phyloP scores from a whole-genome alignment of 2,797 vertebrate genomes.

The Rhincodon typus region DNA sequence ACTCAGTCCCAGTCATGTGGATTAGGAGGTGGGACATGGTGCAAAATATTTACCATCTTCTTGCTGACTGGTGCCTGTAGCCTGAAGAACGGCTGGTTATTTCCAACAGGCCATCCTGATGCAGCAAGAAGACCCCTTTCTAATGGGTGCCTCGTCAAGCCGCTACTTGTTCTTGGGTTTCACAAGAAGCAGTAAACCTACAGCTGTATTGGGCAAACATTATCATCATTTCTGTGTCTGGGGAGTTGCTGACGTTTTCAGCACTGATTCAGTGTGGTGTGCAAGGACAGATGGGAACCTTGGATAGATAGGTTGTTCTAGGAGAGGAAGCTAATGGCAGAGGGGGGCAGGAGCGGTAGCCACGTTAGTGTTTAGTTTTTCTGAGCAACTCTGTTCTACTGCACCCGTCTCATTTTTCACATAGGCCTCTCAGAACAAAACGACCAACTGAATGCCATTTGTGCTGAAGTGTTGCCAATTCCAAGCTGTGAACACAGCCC shows the following conservation, averaged over 20 bases:
- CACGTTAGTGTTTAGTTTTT: background rate
- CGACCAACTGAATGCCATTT: background rate
- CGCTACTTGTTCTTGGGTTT: background rate
- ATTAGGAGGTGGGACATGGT: too few relatives aligned
- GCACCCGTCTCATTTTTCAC: background rate
- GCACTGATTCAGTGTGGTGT: background rate
- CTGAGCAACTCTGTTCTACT: background rate
- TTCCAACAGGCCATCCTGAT: background rate
- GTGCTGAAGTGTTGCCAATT: background rate
- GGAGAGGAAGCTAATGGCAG: background rate
- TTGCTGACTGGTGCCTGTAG: background rate
- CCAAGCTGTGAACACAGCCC: background rate
- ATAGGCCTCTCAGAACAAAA: background rate
- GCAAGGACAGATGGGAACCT: background rate
- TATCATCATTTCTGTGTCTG: background rate
- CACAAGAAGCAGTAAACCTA: background rate
- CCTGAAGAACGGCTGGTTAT: background rate
- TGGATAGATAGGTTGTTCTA: background rate
- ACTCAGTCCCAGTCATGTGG: too few relatives aligned
- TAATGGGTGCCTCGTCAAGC: background rate
- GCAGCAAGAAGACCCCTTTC: background rate
- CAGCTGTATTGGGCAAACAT: background rate
- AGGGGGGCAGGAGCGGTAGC: too few relatives aligned
- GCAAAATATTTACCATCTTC: background rate
- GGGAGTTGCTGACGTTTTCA: background rate